These are phyloP conservation scores for Hypothenemus hampei DNA, from an alignment of 1,140 invertebrate species.

Conservation along the genomic window DNA sequence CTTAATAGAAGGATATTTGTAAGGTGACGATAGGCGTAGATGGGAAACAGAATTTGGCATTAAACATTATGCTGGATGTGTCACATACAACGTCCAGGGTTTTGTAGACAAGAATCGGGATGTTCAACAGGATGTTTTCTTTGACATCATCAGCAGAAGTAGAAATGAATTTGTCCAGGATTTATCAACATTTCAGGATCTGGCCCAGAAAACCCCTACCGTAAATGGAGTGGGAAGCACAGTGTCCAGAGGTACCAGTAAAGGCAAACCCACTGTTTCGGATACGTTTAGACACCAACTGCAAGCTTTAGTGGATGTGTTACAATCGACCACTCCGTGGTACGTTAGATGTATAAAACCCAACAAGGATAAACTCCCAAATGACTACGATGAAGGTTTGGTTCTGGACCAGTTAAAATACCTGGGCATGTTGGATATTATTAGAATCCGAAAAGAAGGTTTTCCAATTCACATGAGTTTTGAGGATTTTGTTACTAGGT, in stretches of 20 bases:
- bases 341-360: slow-evolving; percentile 95
- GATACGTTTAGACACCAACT: slow-evolving; percentile 90
- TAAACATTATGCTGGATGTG: slow-evolving; percentile 90
- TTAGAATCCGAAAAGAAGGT: slow-evolving; percentile 87
- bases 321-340: slow-evolving; percentile 90
- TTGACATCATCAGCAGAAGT: slow-evolving; percentile 85
- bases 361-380: slow-evolving; percentile 80
- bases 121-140: slow-evolving; percentile 91
- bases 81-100: slow-evolving; percentile 86
- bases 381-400: slow-evolving; percentile 76
- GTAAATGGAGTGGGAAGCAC: slow-evolving; percentile 54
- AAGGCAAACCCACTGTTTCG: slow-evolving; percentile 88
- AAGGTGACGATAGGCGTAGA: slow-evolving; percentile 66
- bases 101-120: slow-evolving; percentile 98
- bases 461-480: slow-evolving; percentile 85
- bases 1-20: too few relatives aligned
- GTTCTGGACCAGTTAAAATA: slow-evolving; percentile 89
- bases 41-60: slow-evolving; percentile 92
- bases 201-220: slow-evolving; percentile 34
- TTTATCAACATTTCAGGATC: slow-evolving; percentile 75
- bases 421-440: slow-evolving; percentile 94
- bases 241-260: slow-evolving; percentile 78
- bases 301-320: slow-evolving; percentile 84
- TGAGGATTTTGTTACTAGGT: slow-evolving; percentile 62
- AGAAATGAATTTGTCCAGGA: slow-evolving; percentile 83